These are phyloP conservation scores for Diogma glabrata DNA, from an alignment of 2,888 invertebrate genomes.

Conservation along the genomic window DNA sequence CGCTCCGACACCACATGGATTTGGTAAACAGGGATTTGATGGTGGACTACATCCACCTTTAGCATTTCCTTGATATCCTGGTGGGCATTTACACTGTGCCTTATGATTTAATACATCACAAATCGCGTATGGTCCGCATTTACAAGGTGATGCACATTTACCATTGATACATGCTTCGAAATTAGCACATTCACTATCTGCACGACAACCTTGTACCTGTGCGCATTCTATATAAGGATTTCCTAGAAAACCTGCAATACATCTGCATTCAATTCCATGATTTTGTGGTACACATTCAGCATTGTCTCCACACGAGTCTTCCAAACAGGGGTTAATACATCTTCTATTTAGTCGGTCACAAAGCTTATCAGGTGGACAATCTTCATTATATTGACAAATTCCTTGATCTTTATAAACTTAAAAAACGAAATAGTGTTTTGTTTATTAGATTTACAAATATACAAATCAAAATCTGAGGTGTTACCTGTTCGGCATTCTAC, in stretches of 20 bases:
- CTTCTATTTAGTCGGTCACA: conserved; percentile 75
- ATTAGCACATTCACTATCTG: conserved; percentile 57
- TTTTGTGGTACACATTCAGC: conserved; percentile 66
- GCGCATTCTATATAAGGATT: conserved; percentile 64
- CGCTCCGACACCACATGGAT: conserved; percentile 79
- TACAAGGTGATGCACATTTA: conserved; percentile 64
- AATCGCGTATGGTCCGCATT: conserved; percentile 66
- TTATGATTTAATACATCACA: conserved; percentile 73
- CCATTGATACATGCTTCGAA: conserved; percentile 68
- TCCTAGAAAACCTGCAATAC: conserved; percentile 59
- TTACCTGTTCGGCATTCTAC: conserved; percentile 70
- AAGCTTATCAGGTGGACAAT: conserved; percentile 74
- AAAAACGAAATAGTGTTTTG: too few relatives aligned
- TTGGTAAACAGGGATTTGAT: conserved; percentile 67
- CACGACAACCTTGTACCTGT: conserved; percentile 55
- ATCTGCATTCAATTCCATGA: conserved; percentile 66
- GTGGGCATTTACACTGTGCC: conserved; percentile 68
- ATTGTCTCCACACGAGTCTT: conserved; percentile 70
- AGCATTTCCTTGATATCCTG: conserved; percentile 72
- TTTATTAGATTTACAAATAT: background rate
- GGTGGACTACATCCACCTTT: conserved; percentile 57
- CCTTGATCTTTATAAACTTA: too few relatives aligned
- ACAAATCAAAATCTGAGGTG: conserved; percentile 17
- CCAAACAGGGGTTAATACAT: conserved; percentile 71
- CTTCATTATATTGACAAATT: conserved; percentile 81